Evolutionary conservation across 2,797 vertebrate species (phyloP).

Genomic region (Peromyscus melanophrys): DNA sequence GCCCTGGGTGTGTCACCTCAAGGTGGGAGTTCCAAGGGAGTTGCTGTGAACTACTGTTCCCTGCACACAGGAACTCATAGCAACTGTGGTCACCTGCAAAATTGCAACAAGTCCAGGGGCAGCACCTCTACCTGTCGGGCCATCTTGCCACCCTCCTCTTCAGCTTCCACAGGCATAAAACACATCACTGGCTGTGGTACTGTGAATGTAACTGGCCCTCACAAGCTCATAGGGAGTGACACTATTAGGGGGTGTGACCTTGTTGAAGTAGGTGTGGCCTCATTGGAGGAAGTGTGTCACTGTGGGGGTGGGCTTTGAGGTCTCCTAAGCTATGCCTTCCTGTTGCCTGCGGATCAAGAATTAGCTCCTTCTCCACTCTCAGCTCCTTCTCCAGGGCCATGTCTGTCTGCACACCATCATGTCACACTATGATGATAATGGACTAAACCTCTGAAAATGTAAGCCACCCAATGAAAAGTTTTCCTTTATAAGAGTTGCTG

Average conservation of each 20-base stretch:
- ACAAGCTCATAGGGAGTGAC: neutral
- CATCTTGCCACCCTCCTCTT: neutral
- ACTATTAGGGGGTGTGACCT: neutral
- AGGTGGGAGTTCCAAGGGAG: neutral
- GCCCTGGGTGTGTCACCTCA: neutral
- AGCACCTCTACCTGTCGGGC: neutral
- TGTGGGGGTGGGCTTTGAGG: neutral
- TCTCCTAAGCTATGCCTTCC: neutral
- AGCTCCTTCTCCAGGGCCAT: too few species aligned
- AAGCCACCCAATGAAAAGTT: neutral
- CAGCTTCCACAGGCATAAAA: neutral
- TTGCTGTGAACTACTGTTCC: neutral
- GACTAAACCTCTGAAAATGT: neutral
- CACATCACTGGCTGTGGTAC: neutral
- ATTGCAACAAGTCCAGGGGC: neutral
- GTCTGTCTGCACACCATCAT: neutral
- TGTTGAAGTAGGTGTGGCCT: too few species aligned
- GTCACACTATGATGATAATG: neutral
- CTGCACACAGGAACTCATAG: neutral
- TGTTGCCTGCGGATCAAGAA: neutral
- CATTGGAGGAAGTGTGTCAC: neutral
- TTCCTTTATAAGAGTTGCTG: neutral
- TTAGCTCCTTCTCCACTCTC: neutral
- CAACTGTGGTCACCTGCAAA: neutral
- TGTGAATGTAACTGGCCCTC: neutral